phyloP scores from a whole-genome alignment of 2,113 vertebrate species.

The Pica pica region DNA sequence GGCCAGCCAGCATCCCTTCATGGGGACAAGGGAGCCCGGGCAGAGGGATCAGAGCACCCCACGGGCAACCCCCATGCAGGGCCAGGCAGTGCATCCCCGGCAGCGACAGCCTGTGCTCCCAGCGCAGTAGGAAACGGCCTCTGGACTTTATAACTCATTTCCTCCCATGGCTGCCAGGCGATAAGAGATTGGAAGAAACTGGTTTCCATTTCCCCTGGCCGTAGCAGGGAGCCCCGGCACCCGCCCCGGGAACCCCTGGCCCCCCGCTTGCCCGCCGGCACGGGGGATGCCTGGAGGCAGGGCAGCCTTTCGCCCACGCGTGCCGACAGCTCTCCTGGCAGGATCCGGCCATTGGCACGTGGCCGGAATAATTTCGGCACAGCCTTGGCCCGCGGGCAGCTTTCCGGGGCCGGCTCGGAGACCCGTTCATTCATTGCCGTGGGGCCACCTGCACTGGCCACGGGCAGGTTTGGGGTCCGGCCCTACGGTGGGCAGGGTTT shows the following conservation, averaged over 20 bases:
- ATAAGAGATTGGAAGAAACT: constrained; percentile 40
- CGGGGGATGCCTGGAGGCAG: neutral
- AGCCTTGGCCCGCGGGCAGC: constrained; percentile 42
- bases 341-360: constrained; percentile 35
- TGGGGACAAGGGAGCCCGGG: neutral
- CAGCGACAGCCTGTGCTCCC: neutral
- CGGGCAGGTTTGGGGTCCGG: neutral
- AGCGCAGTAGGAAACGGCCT: constrained; percentile 2
- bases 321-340: constrained; percentile 21
- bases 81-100: neutral
- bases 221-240: neutral
- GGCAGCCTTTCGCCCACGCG: constrained; percentile 28
- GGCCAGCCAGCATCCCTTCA: accelerated
- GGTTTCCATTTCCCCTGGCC: constrained; percentile 11
- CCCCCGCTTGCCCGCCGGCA: neutral
- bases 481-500: neutral
- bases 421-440: constrained; percentile 40
- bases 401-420: neutral
- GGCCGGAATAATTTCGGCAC: constrained; percentile 44
- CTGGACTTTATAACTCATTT: constrained; percentile 65
- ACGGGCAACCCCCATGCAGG: accelerated
- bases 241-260: neutral
- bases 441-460: neutral
- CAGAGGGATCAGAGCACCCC: neutral
- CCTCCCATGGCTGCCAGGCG: constrained; percentile 50